Conservation (phyloP, 2,113 vertebrate genomes). For the Menidia beryllina region DNA sequence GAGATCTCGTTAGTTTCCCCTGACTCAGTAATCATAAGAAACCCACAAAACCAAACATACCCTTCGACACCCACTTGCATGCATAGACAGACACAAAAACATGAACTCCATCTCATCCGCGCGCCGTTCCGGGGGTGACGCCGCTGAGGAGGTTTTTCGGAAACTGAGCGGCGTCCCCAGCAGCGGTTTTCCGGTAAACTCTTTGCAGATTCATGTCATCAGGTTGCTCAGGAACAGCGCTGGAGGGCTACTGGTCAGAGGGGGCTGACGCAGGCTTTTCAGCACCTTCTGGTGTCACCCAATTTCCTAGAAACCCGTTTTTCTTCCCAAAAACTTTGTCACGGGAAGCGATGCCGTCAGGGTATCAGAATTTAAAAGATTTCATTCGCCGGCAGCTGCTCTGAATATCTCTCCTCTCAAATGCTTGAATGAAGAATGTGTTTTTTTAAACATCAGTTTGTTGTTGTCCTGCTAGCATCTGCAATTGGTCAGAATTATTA, state of each 20-base stretch:
- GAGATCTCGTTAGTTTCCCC: conserved; percentile 37
- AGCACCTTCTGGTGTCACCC: background rate
- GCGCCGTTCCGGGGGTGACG: conserved; percentile 38
- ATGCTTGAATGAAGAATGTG: conserved; percentile 4
- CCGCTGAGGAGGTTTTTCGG: conserved; percentile 42
- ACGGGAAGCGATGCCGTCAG: conserved; percentile 22
- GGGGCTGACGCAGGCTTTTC: conserved; percentile 22
- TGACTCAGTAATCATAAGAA: conserved; percentile 48
- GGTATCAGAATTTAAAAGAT: background rate
- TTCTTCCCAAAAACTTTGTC: background rate
- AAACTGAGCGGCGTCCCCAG: conserved; percentile 25
- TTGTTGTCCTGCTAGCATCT: background rate
- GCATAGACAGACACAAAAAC: conserved; percentile 9
- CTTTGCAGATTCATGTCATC: background rate
- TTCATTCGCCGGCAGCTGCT: background rate
- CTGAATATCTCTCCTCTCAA: background rate
- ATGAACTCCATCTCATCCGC: conserved; percentile 24
- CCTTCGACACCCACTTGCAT: conserved; percentile 37
- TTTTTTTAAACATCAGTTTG: background rate
- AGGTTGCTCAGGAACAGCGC: background rate
- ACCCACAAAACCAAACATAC: conserved; percentile 49
- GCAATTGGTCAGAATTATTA: background rate
- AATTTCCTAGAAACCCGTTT: conserved; percentile 32
- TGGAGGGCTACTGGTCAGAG: conserved; percentile 26
- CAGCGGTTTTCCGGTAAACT: conserved; percentile 51